Base-by-base conservation (phyloP, 2,113 vertebrate genomes). In the Clarias magur region DNA sequence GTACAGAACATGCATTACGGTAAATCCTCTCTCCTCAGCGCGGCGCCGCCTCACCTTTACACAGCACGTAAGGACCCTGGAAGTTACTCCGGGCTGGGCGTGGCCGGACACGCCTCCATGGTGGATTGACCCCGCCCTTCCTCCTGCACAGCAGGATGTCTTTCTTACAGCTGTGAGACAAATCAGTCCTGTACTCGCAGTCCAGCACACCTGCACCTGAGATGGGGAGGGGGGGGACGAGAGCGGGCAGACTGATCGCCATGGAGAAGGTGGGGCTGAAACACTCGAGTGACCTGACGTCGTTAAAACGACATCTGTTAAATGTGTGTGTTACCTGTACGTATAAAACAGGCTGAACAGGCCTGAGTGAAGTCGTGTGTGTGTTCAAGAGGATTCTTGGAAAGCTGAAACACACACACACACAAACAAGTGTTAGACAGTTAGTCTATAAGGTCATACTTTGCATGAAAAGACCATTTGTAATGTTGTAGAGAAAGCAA, bases 291-390 rank as follows among this genome's bases (percentile, higher is more conserved):
- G 6, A 12, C 15, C n/a, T 68, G n/a, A 72, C 6, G 68, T 72
- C 68, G 38, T 9, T 72, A 16, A 30, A 70, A 67, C n/a, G 15
- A 12, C 63, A n/a, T 67, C 63, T 63, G 63, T 67, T 67, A 67
- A 6, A 19, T 30, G 54, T 75, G 65, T 48, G 27, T 7, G 9
- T 88, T 80, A 91, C 89, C 89, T 87, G 75, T 90, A 9, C 68
- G 82, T 79, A 4, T 95, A 87, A 96, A 98, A 94, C 98, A 99
- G 87, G 93, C 91, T 23, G 95, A 93, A 92, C 98, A 99, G 84
- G 97, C 97, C 93, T 96, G 97, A 92, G 96, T 96, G 94, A 99
- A 99, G 82, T 98, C 87, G 0, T 99, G 97, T 54, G 97, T 97
- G 90, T 95, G 90, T 0, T 95, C 94, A 90, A 99, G 90, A 0